A percentile compares a stretch with the other conserved stretches of the same genome.
Conservation (phyloP, 1,140 invertebrate genomes). For the Diploscapter pachys region DNA sequence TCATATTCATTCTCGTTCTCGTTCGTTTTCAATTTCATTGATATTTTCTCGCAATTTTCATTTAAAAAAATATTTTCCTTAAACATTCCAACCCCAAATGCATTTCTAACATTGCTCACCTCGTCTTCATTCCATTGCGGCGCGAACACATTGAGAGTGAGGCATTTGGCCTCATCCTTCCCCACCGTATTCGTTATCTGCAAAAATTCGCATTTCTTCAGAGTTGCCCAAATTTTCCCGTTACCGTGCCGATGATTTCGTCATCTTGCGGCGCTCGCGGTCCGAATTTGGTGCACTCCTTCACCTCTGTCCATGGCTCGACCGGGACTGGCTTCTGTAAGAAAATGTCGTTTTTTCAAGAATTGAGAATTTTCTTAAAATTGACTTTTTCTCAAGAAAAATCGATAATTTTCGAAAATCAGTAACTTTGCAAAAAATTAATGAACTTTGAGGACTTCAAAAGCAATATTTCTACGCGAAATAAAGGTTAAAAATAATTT, state of each 20-base stretch:
- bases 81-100: not conserved
- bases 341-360: constrained; percentile 7
- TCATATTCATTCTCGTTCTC: not conserved
- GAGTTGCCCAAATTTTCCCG: not conserved
- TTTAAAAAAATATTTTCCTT: no score
- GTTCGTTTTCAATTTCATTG: not conserved
- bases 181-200: constrained; percentile 15
- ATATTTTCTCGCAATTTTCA: not conserved
- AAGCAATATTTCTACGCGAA: no score
- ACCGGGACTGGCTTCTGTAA: constrained; percentile 30
- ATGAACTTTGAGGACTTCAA: no score
- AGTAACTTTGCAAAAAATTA: no score
- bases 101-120: not conserved
- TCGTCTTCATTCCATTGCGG: constrained; percentile 61
- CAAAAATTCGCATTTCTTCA: not conserved
- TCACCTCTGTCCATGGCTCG: constrained; percentile 27
- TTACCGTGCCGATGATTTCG: constrained; percentile 6
- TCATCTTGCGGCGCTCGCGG: constrained; percentile 21
- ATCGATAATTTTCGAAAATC: no score
- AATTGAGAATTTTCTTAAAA: no score
- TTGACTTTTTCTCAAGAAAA: no score
- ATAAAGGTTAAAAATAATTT: no score
- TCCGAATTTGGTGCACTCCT: constrained; percentile 30
- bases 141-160: constrained; percentile 81
- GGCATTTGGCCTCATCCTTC: constrained; percentile 69